Conservation (phyloP, 2,797 vertebrate genomes). For the Pristis pectinata region DNA sequence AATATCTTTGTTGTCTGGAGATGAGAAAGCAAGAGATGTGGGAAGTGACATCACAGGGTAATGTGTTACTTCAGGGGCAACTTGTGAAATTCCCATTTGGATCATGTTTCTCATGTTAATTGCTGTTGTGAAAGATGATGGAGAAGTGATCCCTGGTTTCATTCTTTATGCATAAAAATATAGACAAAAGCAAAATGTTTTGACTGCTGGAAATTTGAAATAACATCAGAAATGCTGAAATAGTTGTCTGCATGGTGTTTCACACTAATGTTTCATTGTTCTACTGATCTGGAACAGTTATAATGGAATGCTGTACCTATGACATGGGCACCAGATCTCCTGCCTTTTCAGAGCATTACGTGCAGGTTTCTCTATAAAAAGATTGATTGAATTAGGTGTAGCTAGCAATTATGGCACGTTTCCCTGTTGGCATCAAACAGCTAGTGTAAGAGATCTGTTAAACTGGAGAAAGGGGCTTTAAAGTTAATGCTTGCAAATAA, state of each 20-base stretch:
- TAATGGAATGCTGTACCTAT: background rate
- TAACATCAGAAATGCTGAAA: too few relatives aligned
- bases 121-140: background rate
- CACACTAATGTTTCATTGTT: background rate
- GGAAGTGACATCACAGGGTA: too few relatives aligned
- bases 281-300: background rate
- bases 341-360: background rate
- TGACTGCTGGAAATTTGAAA: too few relatives aligned
- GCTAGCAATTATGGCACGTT: background rate
- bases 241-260: too few relatives aligned
- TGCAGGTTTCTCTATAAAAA: background rate
- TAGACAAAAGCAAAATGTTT: too few relatives aligned
- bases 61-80: too few relatives aligned
- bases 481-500: background rate
- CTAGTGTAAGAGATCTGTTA: background rate
- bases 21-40: too few relatives aligned
- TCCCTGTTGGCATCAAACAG: background rate
- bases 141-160: background rate
- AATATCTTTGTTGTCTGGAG: too few relatives aligned
- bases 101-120: too few relatives aligned
- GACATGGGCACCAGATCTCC: background rate
- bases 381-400: background rate
- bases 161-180: too few relatives aligned
- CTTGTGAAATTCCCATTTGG: too few relatives aligned
- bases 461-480: background rate